phyloP scores from a whole-genome alignment of 2,888 invertebrate genomes.

The Nomada hirtipes region DNA sequence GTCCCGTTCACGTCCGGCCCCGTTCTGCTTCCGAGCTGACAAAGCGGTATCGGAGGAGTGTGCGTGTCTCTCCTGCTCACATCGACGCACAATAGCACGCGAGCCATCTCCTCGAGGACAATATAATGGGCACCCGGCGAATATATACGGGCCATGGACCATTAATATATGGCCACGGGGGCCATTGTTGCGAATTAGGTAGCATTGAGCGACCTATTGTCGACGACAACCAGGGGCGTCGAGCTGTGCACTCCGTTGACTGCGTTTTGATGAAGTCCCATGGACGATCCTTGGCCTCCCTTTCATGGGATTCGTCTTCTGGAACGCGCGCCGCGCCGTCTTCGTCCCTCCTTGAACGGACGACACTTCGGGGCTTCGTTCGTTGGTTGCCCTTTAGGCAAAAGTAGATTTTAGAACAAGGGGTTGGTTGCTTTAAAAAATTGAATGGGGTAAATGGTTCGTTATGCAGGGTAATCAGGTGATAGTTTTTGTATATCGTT shows the following conservation, averaged over 20 bases:
- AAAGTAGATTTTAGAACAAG: too few relatives aligned
- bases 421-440: neutral
- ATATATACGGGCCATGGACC: slow-evolving; percentile 73
- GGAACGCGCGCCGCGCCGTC: too few relatives aligned
- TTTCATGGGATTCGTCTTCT: neutral
- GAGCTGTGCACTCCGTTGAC: slow-evolving; percentile 28
- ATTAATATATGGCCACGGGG: slow-evolving; percentile 79
- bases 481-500: too few relatives aligned
- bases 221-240: slow-evolving; percentile 65
- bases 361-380: neutral
- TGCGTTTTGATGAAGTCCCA: slow-evolving; percentile 51
- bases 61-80: slow-evolving; percentile 17
- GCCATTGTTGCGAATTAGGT: slow-evolving; percentile 83
- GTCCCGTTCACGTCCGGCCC: slow-evolving; percentile 56
- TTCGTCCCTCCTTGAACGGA: neutral
- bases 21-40: slow-evolving; percentile 63
- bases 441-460: too few relatives aligned
- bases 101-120: slow-evolving; percentile 51
- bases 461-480: too few relatives aligned
- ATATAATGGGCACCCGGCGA: slow-evolving; percentile 56
- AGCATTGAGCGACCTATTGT: slow-evolving; percentile 79
- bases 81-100: neutral
- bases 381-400: neutral
- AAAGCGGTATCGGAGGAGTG: slow-evolving; percentile 45
- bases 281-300: neutral